Evolutionary conservation across 2,113 vertebrate species (phyloP), one percentile per base, ranked within the genome.

Genomic region (Gymnocephalus cernua): DNA sequence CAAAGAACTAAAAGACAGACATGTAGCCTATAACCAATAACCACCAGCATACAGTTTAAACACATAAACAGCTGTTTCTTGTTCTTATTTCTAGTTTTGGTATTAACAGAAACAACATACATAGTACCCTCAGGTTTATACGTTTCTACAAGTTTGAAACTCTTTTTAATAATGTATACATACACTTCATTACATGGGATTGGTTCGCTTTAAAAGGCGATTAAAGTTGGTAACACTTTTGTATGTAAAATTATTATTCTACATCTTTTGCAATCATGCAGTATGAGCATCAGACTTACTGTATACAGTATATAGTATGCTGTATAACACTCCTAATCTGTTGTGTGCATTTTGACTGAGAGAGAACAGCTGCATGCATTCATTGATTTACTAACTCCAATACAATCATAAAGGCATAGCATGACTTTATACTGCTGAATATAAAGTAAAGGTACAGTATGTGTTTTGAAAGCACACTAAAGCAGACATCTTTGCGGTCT

Each of bases 401-500:
- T 65, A 6, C 57, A 58, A 35, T 21, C 16, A 62, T 51, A 25
- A 53, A 70, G 6, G 6, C 1, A 62, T 47, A 44, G 18, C 29
- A 21, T 63, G 48, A 12, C 6, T n/a, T 64, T 23, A 72, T 48
- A 32, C 21, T 48, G n/a, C 56, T 79, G 8, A 71, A 27, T 41
- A 48, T 18, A 44, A 4, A 45, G 56, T 75, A 80, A 76, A 32
- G 32, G 32, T 32, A 32, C 32, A 50, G 29, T 23, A 0, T 61
- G 16, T 47, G 27, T 65, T 71, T 11, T 75, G 8, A 74, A 82
- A 66, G 48, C 44, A 47, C 59, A 59, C 61, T 85, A 16, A 85
- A 38, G 62, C 56, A 58, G 44, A 68, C 29, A 38, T 53, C 41
- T 68, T 11, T 62, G 38, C 41, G 68, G 16, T 79, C 29, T 83